Evolutionary conservation across 2,113 vertebrate species (phyloP).

Genomic region (Merops nubicus): DNA sequence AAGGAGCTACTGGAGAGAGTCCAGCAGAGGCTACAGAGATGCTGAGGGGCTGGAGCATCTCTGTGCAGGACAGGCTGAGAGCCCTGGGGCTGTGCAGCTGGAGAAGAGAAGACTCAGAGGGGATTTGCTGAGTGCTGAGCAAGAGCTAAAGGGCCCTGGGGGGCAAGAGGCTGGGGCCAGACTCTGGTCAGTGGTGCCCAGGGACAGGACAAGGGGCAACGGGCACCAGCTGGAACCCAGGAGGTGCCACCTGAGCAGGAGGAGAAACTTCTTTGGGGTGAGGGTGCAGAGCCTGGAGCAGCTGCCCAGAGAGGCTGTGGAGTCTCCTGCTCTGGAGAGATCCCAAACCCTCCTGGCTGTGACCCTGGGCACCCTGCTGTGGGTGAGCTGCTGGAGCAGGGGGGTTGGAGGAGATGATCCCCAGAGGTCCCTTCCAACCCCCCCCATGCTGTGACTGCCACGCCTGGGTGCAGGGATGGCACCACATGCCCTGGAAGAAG

Average conservation of each 20-base stretch:
- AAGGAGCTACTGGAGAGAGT: neutral
- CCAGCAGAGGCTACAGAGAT: neutral
- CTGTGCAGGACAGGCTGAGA: neutral
- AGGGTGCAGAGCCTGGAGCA: neutral
- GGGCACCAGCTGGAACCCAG: neutral
- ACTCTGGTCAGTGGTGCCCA: neutral
- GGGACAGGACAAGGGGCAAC: neutral
- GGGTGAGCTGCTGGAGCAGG: neutral
- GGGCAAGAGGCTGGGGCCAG: neutral
- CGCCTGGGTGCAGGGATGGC: accelerated
- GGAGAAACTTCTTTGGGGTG: neutral
- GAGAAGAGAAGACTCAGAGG: neutral
- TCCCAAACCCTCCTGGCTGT: neutral
- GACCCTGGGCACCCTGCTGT: neutral
- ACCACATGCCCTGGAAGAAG: neutral
- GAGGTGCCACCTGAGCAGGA: neutral
- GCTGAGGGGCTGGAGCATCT: neutral
- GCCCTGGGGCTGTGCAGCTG: neutral
- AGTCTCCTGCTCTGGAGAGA: neutral
- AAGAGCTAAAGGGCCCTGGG: neutral
- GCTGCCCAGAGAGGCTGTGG: neutral
- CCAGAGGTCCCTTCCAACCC: neutral
- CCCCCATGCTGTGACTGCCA: neutral
- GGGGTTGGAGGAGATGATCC: neutral
- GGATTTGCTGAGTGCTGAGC: neutral